Evolutionary conservation across 2,113 vertebrate genomes (phyloP).

Genomic region (Salvelinus namaycush): DNA sequence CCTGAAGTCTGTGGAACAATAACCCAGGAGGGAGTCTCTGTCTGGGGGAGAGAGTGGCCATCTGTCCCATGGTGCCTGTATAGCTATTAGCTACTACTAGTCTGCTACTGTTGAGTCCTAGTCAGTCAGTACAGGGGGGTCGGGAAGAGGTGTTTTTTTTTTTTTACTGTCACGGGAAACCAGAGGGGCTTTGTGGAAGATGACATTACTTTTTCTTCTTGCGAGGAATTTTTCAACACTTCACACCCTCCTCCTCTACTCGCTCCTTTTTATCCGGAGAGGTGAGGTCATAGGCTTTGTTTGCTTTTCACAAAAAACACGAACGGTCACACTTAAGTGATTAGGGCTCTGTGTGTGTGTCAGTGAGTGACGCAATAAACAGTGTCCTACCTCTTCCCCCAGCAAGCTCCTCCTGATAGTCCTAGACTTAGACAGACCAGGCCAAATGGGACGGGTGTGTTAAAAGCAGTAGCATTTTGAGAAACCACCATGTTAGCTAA

Average conservation of each 20-base stretch:
- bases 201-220: background rate
- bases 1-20: constrained; percentile 32
- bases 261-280: background rate
- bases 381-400: no score
- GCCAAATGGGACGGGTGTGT: constrained; percentile 11
- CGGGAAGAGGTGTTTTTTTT: background rate
- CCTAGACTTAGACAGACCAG: background rate
- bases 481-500: background rate
- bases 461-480: constrained; percentile 13
- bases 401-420: no score
- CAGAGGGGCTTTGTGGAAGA: no score
- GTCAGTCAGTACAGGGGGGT: background rate
- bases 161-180: background rate
- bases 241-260: background rate
- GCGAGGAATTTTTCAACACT: background rate
- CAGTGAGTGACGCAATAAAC: background rate
- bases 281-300: constrained; percentile 24
- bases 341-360: constrained; percentile 10
- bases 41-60: constrained; percentile 40
- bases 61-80: constrained; percentile 37
- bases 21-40: constrained; percentile 45
- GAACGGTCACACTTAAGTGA: constrained; percentile 13
- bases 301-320: constrained; percentile 14
- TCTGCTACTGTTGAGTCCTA: background rate
- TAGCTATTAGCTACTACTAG: constrained; percentile 40